A percentile compares a stretch with the other conserved stretches of the same genome.
Evolutionary conservation across 2,113 vertebrate genomes (phyloP).

Genomic region (Xenopus borealis): DNA sequence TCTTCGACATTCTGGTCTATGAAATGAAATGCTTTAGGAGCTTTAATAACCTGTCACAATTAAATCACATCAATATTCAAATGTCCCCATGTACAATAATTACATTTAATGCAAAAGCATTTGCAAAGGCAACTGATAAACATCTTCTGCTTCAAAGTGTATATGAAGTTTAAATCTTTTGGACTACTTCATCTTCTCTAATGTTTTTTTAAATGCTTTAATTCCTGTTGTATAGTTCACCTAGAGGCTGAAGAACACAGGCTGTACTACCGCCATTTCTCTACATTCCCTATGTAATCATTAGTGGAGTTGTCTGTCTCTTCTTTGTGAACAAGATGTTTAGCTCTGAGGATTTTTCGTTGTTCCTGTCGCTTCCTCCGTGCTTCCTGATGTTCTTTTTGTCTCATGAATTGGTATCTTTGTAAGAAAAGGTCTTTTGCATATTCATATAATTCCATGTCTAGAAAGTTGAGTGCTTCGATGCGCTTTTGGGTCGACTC

Average conservation of each 20-base stretch:
- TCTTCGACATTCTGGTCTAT: constrained; percentile 17
- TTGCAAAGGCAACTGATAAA: constrained; percentile 68
- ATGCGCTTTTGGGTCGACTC: constrained; percentile 80
- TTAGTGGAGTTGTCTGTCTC: constrained; percentile 57
- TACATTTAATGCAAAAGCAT: constrained; percentile 70
- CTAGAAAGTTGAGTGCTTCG: constrained; percentile 87
- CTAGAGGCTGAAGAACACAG: constrained; percentile 7
- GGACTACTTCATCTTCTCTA: constrained; percentile 25
- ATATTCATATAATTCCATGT: constrained; percentile 90
- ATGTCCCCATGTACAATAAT: constrained; percentile 60
- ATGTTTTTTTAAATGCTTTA: constrained; percentile 4
- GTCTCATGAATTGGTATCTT: constrained; percentile 89
- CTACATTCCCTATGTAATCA: constrained; percentile 89
- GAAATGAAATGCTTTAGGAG: constrained; percentile 2
- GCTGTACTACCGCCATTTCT: constrained; percentile 77
- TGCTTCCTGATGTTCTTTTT: constrained; percentile 89
- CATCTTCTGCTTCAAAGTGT: constrained; percentile 55
- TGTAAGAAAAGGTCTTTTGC: constrained; percentile 94
- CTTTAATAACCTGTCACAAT: neutral
- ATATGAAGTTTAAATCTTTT: constrained; percentile 49
- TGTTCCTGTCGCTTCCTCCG: constrained; percentile 84
- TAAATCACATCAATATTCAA: constrained; percentile 53
- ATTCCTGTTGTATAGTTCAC: constrained; percentile 14
- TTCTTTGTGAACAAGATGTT: constrained; percentile 53
- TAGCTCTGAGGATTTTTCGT: constrained; percentile 67